Conservation (phyloP, 2,888 invertebrate species). For the Vanessa cardui region DNA sequence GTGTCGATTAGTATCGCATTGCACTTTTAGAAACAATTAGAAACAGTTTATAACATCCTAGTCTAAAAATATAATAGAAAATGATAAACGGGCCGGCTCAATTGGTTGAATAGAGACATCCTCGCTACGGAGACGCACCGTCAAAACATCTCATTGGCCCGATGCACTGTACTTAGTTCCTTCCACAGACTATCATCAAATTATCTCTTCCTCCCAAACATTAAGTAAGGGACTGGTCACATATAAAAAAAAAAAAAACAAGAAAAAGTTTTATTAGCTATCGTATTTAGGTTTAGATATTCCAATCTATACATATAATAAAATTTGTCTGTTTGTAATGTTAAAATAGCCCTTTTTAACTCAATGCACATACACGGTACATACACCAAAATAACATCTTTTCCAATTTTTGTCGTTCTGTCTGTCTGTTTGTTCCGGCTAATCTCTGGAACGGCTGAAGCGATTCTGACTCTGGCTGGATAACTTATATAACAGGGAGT, state of each 20-base stretch:
- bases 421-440: no score
- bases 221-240: slow-evolving; percentile 37
- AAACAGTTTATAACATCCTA: slow-evolving; percentile 9
- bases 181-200: slow-evolving; percentile 68
- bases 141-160: slow-evolving; percentile 72
- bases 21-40: neutral
- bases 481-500: no score
- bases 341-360: no score
- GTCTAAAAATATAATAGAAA: slow-evolving; percentile 33
- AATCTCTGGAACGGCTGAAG: no score
- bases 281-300: neutral
- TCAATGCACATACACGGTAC: no score
- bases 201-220: slow-evolving; percentile 74
- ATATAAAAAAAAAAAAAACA: slow-evolving; percentile 2
- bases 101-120: slow-evolving; percentile 71
- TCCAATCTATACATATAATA: no score
- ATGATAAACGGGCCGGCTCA: slow-evolving; percentile 43
- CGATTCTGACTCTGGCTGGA: no score
- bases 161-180: slow-evolving; percentile 59
- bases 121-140: slow-evolving; percentile 59
- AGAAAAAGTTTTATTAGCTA: neutral
- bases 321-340: no score
- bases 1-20: neutral
- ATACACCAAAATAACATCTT: no score
- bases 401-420: no score